A percentile compares a stretch with the other conserved stretches of the same genome.
These are phyloP conservation scores for Folsomia candida DNA, from an alignment of 2,888 invertebrate species.

Conservation along the genomic window DNA sequence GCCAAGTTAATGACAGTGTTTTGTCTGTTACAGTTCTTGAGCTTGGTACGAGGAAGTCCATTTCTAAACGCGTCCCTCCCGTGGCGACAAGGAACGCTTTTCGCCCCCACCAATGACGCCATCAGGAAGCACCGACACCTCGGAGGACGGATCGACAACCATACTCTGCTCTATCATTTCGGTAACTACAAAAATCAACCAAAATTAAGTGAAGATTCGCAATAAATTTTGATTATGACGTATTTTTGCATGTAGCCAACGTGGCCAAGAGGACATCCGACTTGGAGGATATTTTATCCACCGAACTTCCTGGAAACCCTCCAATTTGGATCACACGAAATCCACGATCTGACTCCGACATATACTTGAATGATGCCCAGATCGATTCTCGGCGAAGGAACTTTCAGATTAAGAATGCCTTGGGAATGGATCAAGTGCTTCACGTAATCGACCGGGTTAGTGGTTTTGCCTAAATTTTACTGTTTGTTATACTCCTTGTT, in stretches of 20 bases:
- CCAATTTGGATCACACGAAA: conserved; percentile 77
- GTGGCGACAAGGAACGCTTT: conserved; percentile 76
- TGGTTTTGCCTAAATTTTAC: too few species aligned
- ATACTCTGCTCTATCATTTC: conserved; percentile 48
- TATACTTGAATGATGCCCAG: conserved; percentile 83
- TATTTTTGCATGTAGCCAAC: conserved; percentile 66
- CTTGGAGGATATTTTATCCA: conserved; percentile 65
- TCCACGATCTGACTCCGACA: conserved; percentile 61
- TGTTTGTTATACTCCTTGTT: too few species aligned
- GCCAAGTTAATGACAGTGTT: too few species aligned
- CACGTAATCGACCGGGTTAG: conserved; percentile 88
- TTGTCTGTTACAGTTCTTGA: conserved; percentile 74
- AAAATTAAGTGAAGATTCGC: too few species aligned
- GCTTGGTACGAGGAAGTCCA: conserved; percentile 68
- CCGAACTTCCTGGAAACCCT: conserved; percentile 79
- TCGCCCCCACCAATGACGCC: conserved; percentile 83
- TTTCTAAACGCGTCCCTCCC: conserved; percentile 71
- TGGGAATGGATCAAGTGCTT: conserved; percentile 70
- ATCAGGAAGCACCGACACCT: conserved; percentile 68
- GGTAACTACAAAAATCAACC: too few species aligned
- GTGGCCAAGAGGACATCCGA: conserved; percentile 64
- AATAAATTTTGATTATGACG: too few species aligned
- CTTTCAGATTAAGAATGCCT: conserved; percentile 63
- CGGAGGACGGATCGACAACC: conserved; percentile 46
- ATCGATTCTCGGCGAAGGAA: conserved; percentile 60